These are phyloP conservation scores for Mormyrops attenuatus DNA, from an alignment of 2,797 vertebrate genomes.

Conservation along the genomic window DNA sequence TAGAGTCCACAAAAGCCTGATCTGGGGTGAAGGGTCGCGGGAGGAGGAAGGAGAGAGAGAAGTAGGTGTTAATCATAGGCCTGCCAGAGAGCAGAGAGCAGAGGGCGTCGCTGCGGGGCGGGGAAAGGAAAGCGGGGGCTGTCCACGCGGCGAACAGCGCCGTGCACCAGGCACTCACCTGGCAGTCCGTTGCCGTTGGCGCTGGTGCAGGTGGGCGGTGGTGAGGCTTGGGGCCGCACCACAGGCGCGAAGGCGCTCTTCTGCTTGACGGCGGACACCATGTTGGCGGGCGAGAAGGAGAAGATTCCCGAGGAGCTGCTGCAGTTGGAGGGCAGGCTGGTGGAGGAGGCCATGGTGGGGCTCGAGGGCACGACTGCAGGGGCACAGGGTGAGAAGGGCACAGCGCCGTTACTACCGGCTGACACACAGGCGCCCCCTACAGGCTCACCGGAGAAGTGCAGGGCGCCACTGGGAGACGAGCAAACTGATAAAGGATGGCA, in stretches of 20 bases:
- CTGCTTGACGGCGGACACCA: slow-evolving; percentile 98
- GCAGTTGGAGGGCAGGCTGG: slow-evolving; percentile 95
- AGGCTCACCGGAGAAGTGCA: neutral
- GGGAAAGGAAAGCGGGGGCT: neutral
- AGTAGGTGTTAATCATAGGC: slow-evolving; percentile 21
- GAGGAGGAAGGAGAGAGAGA: slow-evolving; percentile 39
- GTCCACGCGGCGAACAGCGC: neutral
- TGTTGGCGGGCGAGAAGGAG: slow-evolving; percentile 98
- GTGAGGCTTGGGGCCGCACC: slow-evolving; percentile 90
- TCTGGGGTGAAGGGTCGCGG: slow-evolving; percentile 67
- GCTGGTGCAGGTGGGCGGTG: slow-evolving; percentile 92
- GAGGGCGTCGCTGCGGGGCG: neutral
- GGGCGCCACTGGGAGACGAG: neutral
- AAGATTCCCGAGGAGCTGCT: slow-evolving; percentile 95
- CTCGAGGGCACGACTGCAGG: slow-evolving; percentile 90
- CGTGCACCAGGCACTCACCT: slow-evolving; percentile 63
- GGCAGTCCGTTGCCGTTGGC: slow-evolving; percentile 94
- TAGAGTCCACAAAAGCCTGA: slow-evolving; percentile 93
- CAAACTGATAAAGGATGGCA: neutral
- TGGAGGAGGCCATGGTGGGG: slow-evolving; percentile 96
- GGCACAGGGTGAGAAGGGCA: slow-evolving; percentile 26
- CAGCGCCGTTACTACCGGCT: no score
- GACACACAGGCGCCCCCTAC: neutral
- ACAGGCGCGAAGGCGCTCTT: slow-evolving; percentile 97
- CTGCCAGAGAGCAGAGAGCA: slow-evolving; percentile 11